Evolutionary conservation across 2,888 invertebrate genomes (phyloP), one percentile per base, ranked within the genome.

Genomic region (Rhodophaea formosa): DNA sequence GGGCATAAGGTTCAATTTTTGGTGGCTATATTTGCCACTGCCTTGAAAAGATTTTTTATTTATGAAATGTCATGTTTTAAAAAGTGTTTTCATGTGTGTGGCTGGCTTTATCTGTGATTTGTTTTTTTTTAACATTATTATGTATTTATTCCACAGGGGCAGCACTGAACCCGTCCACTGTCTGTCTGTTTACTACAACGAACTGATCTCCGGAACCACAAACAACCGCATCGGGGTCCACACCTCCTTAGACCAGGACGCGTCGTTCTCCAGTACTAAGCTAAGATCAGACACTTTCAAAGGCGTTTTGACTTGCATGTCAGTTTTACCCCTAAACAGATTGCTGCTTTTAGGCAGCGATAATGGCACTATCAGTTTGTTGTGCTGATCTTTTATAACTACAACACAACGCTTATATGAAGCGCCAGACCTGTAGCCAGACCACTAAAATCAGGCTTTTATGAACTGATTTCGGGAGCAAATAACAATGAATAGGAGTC

Each of bases 141-240:
- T 30, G 5, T 23, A 23, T 23, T 23, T 23, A n/a, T 64, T 16
- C 49, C 46, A 60, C 86, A 97, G 97, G 91, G 98, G 97, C 61
- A 95, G 95, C 54, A 96, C 97, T 1, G 98, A 98, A 80, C 98
- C 98, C 0, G 97, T 97, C 1, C 98, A 98, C 86, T 97, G 97
- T 72, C 93, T 98, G 62, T 94, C 95, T 45, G 93, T 95, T 45
- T 95, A 96, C 84, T 95, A 95, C 77, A 93, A 94, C 69, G 96
- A 97, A 82, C 88, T 99, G 60, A 94, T 98, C 62, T 96, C 97
- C 7, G 98, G 97, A 32, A 98, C 98, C 0, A 98, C 98, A 0
- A 97, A 97, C 60, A 99, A 98, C 82, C 94, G 97, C 35, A 95
- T 98, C 68, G 97, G 97, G 14, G 97, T 97, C 51, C 96, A 97